Evolutionary conservation across 1,140 invertebrate genomes (phyloP), one percentile per base, ranked within the genome.

Genomic region (Trissolcus basalis): DNA sequence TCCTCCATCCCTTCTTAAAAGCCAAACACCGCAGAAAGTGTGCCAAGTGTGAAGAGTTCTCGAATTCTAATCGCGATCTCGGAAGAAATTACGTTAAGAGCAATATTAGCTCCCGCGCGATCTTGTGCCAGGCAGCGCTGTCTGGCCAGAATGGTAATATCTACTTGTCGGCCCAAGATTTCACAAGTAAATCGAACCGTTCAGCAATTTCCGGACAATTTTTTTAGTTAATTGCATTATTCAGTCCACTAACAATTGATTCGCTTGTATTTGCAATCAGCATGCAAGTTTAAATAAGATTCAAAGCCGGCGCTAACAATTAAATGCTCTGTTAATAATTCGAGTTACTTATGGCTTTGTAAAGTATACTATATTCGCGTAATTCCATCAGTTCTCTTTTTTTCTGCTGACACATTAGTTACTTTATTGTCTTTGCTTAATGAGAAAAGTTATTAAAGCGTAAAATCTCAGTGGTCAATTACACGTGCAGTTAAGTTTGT

Each of bases 11-110:
- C 61, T 67, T 67, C 45, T 33, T 49, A 56, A 67, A 73, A 74
- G 60, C 50, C 70, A 55, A 73, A 58, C 60, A 63, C 49, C 70
- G 56, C 70, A 67, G 70, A 73, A 73, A 73, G 54, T 56, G 60
- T 73, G 70, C 70, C 63, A 74, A 68, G 71, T 74, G 56, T 74
- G 71, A 74, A 74, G 71, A 68, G 71, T 74, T 74, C 71, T 74
- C 63, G 71, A 74, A 74, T 74, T 56, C 63, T 74, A 74, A 74
- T 74, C 63, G 71, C 58, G 63, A 68, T 74, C 63, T 67, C 71
- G 71, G 71, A 74, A 67, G 71, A 68, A 74, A 74, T 74, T 68
- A 74, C 71, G 61, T 67, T 65, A 44, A 61, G 56, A 68, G 45
- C 71, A 67, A 74, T 67, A 74, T 74, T 50, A 67, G 58, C 64